phyloP scores from a whole-genome alignment of 2,113 vertebrate genomes.

The Myiozetetes cayanensis region DNA sequence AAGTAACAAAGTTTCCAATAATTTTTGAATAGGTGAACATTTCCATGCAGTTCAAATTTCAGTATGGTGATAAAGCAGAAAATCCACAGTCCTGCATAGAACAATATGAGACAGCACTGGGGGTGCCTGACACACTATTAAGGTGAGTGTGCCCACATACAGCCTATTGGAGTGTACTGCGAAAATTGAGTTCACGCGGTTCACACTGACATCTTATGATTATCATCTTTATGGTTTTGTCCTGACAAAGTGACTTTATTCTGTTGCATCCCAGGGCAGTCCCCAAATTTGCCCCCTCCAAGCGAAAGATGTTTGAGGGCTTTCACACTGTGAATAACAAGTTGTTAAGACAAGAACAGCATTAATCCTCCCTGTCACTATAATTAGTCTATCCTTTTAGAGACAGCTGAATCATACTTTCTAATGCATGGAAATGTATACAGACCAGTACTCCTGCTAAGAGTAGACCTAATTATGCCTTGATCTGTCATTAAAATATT shows the following conservation, averaged over 20 bases:
- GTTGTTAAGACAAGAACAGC: slow-evolving; percentile 52
- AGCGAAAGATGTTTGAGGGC: slow-evolving; percentile 30
- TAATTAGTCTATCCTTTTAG: slow-evolving; percentile 61
- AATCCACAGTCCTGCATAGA: neutral
- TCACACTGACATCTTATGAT: neutral
- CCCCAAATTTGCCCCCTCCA: slow-evolving; percentile 13
- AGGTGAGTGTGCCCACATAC: neutral
- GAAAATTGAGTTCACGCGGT: slow-evolving; percentile 23
- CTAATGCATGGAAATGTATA: slow-evolving; percentile 64
- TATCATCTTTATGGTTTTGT: slow-evolving; percentile 40
- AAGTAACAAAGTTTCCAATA: neutral
- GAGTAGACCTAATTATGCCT: slow-evolving; percentile 44
- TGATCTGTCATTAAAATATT: slow-evolving; percentile 53
- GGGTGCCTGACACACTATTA: neutral
- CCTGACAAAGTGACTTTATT: slow-evolving; percentile 57
- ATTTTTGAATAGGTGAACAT: neutral
- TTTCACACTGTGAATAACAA: slow-evolving; percentile 52
- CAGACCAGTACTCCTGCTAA: slow-evolving; percentile 51
- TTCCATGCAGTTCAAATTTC: slow-evolving; percentile 3
- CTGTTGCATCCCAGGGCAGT: slow-evolving; percentile 3
- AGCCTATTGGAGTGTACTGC: neutral
- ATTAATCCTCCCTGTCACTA: slow-evolving; percentile 52
- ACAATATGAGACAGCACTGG: neutral
- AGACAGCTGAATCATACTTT: slow-evolving; percentile 65
- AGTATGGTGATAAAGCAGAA: neutral